These are phyloP conservation scores for Festucalex cinctus DNA, from an alignment of 2,113 vertebrate species.

Conservation along the genomic window DNA sequence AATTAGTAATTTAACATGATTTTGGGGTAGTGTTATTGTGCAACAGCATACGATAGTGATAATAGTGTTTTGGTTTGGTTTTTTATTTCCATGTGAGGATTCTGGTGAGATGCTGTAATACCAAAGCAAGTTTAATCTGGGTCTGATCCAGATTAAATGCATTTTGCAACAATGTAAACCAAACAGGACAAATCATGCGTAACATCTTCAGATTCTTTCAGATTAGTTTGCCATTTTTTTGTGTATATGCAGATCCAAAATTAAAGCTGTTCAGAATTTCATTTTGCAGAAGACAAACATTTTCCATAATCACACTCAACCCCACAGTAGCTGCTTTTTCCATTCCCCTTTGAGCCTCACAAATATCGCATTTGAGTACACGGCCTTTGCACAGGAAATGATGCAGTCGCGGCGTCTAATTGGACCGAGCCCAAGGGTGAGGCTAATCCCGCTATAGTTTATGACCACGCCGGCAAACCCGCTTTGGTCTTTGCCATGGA, in stretches of 20 bases:
- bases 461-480: not conserved
- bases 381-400: not conserved
- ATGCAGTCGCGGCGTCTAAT: not conserved
- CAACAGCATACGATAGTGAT: too few species aligned
- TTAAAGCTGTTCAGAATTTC: not conserved
- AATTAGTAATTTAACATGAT: too few species aligned
- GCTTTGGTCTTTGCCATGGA: conserved; percentile 7
- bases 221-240: not conserved
- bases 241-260: not conserved
- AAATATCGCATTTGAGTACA: conserved; percentile 9
- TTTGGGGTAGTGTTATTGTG: too few species aligned
- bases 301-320: not conserved
- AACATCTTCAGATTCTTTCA: not conserved
- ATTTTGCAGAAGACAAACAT: not conserved
- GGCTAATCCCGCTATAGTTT: conserved; percentile 14
- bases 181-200: not conserved
- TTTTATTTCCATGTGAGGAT: too few species aligned
- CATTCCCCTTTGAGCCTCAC: conserved; percentile 16
- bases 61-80: too few species aligned
- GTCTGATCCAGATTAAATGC: not conserved
- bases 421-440: conserved; percentile 13
- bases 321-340: not conserved
- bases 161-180: too few species aligned
- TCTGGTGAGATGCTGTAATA: too few species aligned
- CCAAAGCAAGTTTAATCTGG: not conserved